These are phyloP conservation scores for Poicephalus meyeri DNA, from an alignment of 2,113 vertebrate genomes.

Conservation along the genomic window DNA sequence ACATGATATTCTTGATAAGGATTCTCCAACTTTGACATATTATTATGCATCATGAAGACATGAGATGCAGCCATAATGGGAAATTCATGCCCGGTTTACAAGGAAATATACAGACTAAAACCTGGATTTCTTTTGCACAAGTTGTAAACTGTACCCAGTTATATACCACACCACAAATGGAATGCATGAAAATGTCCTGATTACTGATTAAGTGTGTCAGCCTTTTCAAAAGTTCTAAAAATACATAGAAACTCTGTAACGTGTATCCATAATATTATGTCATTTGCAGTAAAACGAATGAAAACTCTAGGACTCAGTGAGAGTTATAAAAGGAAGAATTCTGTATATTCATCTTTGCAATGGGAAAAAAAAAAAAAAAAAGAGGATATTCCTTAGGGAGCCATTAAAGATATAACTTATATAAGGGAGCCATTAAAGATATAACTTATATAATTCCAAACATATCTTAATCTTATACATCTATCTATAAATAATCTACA, in stretches of 20 bases:
- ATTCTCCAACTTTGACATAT: not conserved
- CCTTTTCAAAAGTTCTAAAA: not conserved
- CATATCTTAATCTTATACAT: not conserved
- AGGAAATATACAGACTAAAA: not conserved
- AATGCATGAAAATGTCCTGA: not conserved
- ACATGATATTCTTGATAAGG: not conserved
- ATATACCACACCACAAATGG: not conserved
- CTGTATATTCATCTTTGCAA: not conserved
- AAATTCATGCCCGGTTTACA: not conserved
- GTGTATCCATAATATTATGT: not conserved
- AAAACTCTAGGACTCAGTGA: not conserved
- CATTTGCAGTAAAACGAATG: not conserved
- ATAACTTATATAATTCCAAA: not conserved
- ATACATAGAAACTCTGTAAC: not conserved
- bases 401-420: conserved; percentile 10
- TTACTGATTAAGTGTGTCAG: not conserved
- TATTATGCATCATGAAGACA: not conserved
- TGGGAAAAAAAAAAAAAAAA: not conserved
- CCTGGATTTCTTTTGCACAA: not conserved
- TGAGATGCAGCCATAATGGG: not conserved
- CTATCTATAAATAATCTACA: not conserved
- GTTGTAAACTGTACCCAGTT: not conserved
- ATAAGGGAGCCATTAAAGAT: conserved; percentile 2
- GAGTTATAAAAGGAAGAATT: not conserved
- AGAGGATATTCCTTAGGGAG: not conserved